Base-by-base conservation (phyloP, 2,113 vertebrate genomes). In the Gambusia affinis region DNA sequence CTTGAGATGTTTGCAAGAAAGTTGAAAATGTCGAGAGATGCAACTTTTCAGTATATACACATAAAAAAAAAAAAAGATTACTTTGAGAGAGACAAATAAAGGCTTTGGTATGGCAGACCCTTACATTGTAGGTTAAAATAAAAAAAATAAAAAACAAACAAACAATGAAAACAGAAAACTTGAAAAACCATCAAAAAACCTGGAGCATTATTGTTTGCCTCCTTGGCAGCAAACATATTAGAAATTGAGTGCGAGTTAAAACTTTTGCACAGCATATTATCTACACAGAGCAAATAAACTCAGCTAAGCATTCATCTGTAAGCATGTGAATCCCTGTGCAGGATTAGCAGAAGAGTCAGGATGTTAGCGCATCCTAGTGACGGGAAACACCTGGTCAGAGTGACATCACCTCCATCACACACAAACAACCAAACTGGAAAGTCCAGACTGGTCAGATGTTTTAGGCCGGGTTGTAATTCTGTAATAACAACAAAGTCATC, bases 301-400 rank as follows among this genome's bases (percentile, higher is more conserved):
- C 19, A 57, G 3, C 51, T 57, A 57, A 77, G 64, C 30, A 75
- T 47, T 75, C 12, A 42, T 28, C 60, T 44, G 22, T n/a, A 30
- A 24, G 28, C n/a, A 12, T 15, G 33, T 28, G n/a, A 72, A 71
- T 64, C 19, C 27, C 70, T 76, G 72, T 64, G 27, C 39, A 80
- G 8, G 35, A 84, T 81, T 47, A 74, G 39, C 47, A 37, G 47
- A 42, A 75, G 81, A 79, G 82, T 79, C 89, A 92, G 93, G 94
- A 94, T 90, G 82, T 85, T 79, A 72, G 78, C 89, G 79, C 79
- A 90, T 85, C 79, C 74, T 78, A 69, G 61, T 66, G 60, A 91
- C 39, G 89, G 94, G 94, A 95, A 95, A 90, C 94, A 95, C 92
- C 94, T 94, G 94, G 92, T 85, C 44, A 30, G 51, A 65, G 81